These are phyloP conservation scores for Tupiocoris notatus DNA, from an alignment of 2,888 invertebrate species.

Conservation along the genomic window DNA sequence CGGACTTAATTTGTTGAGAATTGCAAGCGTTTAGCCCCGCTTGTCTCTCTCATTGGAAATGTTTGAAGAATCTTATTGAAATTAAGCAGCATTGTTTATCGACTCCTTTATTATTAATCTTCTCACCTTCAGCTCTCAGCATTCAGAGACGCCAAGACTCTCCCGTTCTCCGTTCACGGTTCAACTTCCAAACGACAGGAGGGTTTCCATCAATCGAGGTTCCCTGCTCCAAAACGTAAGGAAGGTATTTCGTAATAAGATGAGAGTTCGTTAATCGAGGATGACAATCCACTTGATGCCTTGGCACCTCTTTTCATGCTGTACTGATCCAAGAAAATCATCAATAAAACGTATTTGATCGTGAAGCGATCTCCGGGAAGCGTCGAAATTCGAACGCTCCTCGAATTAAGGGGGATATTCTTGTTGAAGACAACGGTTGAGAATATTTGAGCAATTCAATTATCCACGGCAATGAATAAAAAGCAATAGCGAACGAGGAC, in stretches of 20 bases:
- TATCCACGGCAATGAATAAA: no score
- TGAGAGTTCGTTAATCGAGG: neutral
- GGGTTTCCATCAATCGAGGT: no score
- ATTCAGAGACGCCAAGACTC: neutral
- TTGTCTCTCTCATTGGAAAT: constrained; percentile 39
- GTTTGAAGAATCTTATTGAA: constrained; percentile 45
- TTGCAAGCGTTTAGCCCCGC: constrained; percentile 44
- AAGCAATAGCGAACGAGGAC: no score
- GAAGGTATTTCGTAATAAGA: neutral
- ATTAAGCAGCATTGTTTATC: constrained; percentile 47
- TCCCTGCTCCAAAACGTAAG: no score
- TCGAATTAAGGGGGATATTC: no score
- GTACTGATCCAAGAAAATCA: no score
- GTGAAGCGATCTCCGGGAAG: no score
- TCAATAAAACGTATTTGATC: no score
- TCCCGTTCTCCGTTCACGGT: neutral
- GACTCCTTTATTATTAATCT: constrained; percentile 47
- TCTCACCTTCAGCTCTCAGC: constrained; percentile 5
- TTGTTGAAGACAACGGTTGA: no score
- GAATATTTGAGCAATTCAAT: no score
- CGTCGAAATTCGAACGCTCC: no score
- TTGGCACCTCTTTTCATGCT: no score
- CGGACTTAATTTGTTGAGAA: constrained; percentile 44
- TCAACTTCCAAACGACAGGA: neutral
- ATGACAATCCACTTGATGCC: neutral